Evolutionary conservation across 2,888 invertebrate genomes (phyloP), one percentile per base, ranked within the genome.

Genomic region (Tachina fera): DNA sequence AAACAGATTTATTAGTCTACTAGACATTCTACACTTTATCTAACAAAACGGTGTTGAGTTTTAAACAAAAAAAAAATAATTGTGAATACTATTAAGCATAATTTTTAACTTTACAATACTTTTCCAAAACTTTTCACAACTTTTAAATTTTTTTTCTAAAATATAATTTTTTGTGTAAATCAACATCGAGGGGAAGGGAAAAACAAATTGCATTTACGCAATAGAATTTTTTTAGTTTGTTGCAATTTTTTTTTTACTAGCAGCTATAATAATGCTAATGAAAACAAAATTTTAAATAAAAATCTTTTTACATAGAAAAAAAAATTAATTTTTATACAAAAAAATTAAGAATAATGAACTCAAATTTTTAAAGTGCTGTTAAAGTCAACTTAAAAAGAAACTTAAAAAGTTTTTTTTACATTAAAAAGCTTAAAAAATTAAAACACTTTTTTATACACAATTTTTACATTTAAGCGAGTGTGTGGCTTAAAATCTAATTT

Each of bases 161-260:
- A 45, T n/a, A 31, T 16, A 10, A 63, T 61, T 76, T 49, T 70
- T 72, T 75, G 31, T 31, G 31, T 31, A 19, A 60, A 67, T 72
- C 65, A 86, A 76, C 79, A 86, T 70, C 74, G 76, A 87, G 83
- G 89, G 88, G 70, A 88, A 88, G 88, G 89, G 88, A 90, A 92
- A 92, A 92, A 93, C 93, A 92, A 92, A 92, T 92, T 93, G 92
- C 92, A 92, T 92, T 92, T 91, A 91, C 89, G 92, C 92, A 92
- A 93, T 91, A 90, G 75, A 83, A 77, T 86, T 67, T 78, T 84
- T 81, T 39, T 47, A 39, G 31, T 53, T 65, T 84, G 75, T 65
- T 84, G 75, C 77, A 84, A 79, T 53, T 56, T 31, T 82, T n/a
- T 87, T 87, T 86, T 65, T 60, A 75, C 81, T 68, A 81, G 74